Base-by-base conservation (phyloP, 1,140 invertebrate species). In the Octopus sinensis region DNA sequence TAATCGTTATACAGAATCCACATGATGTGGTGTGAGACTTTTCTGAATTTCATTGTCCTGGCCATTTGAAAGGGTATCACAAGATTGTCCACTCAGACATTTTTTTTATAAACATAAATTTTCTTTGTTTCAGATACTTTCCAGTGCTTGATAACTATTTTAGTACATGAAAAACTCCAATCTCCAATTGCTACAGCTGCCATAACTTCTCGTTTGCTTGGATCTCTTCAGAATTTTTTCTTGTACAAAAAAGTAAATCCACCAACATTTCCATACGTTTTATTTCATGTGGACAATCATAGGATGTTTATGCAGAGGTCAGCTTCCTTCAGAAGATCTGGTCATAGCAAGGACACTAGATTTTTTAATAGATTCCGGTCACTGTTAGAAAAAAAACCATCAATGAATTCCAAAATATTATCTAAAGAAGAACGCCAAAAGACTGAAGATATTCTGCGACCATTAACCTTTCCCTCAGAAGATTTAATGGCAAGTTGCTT, bases 181-280 rank as follows among this genome's bases (percentile, higher is more conserved):
- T 52, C 30, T 51, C 52, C 30, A 13, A 13, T 52, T 17, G 43
- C 17, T 17, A 77, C 76, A 43, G 76, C 76, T 43, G 30, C 76
- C 17, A 13, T 53, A 17, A 77, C 76, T 43, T 52, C 76, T 51
- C 30, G 76, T 51, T 43, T 77, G 6, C 43, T 77, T 13, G 76
- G 76, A 77, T 77, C 76, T 51, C 43, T 77, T 17, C 76, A 77
- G 76, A 77, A 77, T 43, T 77, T 52, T 53, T 77, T 77, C 43
- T 43, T 23, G 76, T 77, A 77, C 52, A 17, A 43, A 43, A 77
- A 77, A 53, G 52, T 77, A 17, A 13, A 6, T n/a, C 12, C 52
- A 13, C 76, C 76, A 13, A 52, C 76, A 51, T 77, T 77, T 77
- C 76, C 76, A 23, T 77, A 77, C 43, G 52, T 73, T 73, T 73